phyloP scores from a whole-genome alignment of 2,113 vertebrate species.

The Campylorhamphus procurvoides region DNA sequence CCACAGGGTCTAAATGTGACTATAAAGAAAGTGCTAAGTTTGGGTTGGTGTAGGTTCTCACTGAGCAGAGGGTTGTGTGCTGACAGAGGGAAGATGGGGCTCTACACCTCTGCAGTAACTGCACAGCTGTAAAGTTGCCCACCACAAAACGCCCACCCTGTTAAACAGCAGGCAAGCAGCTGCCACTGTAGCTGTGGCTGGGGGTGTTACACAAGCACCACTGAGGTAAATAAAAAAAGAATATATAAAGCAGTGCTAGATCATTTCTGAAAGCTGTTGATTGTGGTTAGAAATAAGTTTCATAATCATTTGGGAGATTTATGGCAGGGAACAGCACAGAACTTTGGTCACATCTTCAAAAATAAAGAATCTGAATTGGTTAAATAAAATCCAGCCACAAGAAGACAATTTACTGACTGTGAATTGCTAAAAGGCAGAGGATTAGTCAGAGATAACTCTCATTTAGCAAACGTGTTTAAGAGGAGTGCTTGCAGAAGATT shows the following conservation, averaged over 20 bases:
- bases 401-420: not conserved
- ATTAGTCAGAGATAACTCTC: conserved; percentile 16
- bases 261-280: not conserved
- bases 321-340: not conserved
- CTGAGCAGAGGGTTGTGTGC: accelerated
- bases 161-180: not conserved
- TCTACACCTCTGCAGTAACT: not conserved
- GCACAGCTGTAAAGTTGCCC: not conserved
- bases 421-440: conserved; percentile 12
- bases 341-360: conserved; percentile 8
- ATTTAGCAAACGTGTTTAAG: not conserved
- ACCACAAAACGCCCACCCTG: accelerated
- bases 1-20: not conserved
- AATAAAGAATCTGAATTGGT: conserved; percentile 39
- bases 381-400: not conserved
- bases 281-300: not conserved
- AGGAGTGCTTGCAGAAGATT: not conserved
- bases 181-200: not conserved
- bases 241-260: not conserved
- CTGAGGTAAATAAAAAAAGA: not conserved
- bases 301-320: not conserved
- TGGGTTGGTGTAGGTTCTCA: not conserved
- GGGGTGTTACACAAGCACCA: not conserved
- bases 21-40: not conserved
- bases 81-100: not conserved